Conservation (phyloP, 2,113 vertebrate genomes). For the Carlito syrichta region DNA sequence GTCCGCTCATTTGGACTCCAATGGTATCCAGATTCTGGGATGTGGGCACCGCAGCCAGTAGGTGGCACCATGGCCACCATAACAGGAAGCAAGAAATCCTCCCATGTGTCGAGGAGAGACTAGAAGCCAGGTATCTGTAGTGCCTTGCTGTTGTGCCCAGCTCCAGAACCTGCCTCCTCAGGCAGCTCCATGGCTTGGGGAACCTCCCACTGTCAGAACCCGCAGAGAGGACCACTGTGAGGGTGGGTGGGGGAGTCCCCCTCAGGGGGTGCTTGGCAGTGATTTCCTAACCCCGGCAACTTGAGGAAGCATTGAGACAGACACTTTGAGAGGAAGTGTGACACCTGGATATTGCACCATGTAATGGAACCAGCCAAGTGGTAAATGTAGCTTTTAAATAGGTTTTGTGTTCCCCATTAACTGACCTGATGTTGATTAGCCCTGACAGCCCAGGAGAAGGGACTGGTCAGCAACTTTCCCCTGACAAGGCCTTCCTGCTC, state of each 20-base stretch:
- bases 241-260: not conserved
- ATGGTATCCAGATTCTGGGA: not conserved
- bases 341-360: constrained; percentile 95
- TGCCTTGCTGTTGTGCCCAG: not conserved
- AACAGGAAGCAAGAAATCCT: not conserved
- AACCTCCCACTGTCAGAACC: not conserved
- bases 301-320: constrained; percentile 85
- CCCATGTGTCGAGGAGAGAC: not conserved
- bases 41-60: not conserved
- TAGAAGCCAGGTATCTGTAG: not conserved
- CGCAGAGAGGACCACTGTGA: not conserved
- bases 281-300: constrained; percentile 84
- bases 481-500: constrained; percentile 54
- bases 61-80: not conserved
- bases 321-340: constrained; percentile 90
- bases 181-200: not conserved
- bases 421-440: constrained; percentile 90
- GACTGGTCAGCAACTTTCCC: constrained; percentile 86
- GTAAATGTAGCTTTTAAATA: constrained; percentile 98
- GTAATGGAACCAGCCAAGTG: constrained; percentile 99
- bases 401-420: constrained; percentile 96
- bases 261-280: constrained; percentile 74
- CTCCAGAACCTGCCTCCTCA: not conserved
- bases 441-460: constrained; percentile 87
- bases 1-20: not conserved